Conservation (phyloP, 2,888 invertebrate species). For the Adelphocoris suturalis region DNA sequence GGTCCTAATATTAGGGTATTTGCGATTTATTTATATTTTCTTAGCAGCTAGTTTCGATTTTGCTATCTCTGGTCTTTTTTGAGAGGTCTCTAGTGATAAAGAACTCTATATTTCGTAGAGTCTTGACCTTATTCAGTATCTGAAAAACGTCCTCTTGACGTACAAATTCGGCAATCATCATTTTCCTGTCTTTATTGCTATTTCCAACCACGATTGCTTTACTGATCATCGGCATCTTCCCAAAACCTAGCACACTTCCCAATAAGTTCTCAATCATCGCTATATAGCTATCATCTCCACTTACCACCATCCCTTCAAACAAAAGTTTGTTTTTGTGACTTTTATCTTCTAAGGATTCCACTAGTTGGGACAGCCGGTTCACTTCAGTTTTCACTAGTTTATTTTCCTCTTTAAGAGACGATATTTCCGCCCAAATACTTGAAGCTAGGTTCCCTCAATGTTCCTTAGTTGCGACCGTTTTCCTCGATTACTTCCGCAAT, state of each 20-base stretch:
- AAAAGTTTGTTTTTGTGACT: too few relatives aligned
- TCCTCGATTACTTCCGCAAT: too few relatives aligned
- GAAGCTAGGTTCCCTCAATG: too few relatives aligned
- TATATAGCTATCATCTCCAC: background rate
- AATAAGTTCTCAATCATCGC: background rate
- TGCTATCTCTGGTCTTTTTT: background rate
- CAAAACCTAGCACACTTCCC: background rate
- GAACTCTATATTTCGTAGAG: background rate
- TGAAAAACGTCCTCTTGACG: background rate
- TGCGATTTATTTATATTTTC: background rate
- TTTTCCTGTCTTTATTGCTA: background rate
- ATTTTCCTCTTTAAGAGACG: too few relatives aligned
- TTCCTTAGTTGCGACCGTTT: too few relatives aligned
- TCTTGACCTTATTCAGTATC: background rate
- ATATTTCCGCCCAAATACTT: too few relatives aligned
- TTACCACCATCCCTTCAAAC: too few relatives aligned
- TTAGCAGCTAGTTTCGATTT: background rate
- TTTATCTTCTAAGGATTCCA: too few relatives aligned
- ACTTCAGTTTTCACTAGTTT: too few relatives aligned
- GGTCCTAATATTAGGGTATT: background rate
- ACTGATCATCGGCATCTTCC: background rate
- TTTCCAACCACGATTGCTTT: background rate
- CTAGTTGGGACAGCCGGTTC: too few relatives aligned
- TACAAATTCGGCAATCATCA: background rate
- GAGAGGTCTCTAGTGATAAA: background rate